Conservation (phyloP, 2,797 vertebrate genomes). For the Platalea minor region DNA sequence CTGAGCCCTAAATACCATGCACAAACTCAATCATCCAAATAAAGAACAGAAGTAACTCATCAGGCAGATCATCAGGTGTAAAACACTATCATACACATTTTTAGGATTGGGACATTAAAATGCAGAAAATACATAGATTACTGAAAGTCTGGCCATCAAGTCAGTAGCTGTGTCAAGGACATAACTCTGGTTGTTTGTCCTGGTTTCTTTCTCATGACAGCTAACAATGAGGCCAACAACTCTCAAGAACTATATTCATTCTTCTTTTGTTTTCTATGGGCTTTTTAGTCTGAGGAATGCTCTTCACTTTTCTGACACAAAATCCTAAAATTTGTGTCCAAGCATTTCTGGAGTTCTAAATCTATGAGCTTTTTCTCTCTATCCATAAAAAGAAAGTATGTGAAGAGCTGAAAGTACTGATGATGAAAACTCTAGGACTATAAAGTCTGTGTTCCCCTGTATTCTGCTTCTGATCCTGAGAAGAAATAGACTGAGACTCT, state of each 20-base stretch:
- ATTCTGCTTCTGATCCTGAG: background rate
- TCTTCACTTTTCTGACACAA: background rate
- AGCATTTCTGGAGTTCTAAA: background rate
- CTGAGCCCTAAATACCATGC: background rate
- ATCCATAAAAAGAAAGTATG: background rate
- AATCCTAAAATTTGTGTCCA: background rate
- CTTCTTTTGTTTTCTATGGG: background rate
- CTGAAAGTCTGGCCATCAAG: background rate
- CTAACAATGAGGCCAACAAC: background rate
- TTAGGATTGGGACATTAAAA: background rate
- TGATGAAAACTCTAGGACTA: background rate
- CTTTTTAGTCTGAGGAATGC: background rate
- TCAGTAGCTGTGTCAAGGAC: background rate
- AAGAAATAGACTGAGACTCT: background rate
- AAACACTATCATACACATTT: background rate
- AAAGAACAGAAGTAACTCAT: background rate
- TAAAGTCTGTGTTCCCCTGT: background rate
- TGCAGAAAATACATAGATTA: background rate
- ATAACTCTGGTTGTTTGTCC: background rate
- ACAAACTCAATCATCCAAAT: background rate
- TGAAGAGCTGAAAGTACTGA: background rate
- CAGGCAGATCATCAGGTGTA: background rate
- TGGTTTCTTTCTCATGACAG: background rate
- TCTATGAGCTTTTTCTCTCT: background rate
- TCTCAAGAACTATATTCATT: background rate